Base-by-base conservation (phyloP, 92 coral and sea anemone genomes). In the Isaurus tuberculatus region DNA sequence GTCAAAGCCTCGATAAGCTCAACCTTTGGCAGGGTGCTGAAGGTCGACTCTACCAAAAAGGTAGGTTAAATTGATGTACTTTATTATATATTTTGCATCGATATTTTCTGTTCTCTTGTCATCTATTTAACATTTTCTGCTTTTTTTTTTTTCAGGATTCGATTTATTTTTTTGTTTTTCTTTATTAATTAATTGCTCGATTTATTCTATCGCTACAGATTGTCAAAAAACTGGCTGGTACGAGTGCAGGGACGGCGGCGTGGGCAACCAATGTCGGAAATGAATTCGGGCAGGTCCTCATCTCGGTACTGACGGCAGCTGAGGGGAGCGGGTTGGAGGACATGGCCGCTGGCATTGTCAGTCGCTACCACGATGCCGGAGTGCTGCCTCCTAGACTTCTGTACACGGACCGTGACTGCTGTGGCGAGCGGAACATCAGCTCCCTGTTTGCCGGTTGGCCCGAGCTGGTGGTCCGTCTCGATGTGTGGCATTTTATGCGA, bases 21-120 rank as follows among this genome's bases (percentile, higher is more conserved):
- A 13, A 73, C 82, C 37, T 84, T 84, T 73, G 87, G 87, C 42
- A 53, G 51, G 36, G 87, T 72, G 1, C 58, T 72, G 10, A 72
- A 84, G 71, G 72, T 84, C 26, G 87, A 83, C 87, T 83, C 81
- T 5, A 83, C 81, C 42, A 83, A 83, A 36, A 83, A 83, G 69
- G 81, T 83, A 55, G 17, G 48, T 63, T 80, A 11, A 14, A 32
- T 61, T 34, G 15, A 36, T 0, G 14, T 40, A 32, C 16, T 23
- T 43, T 5, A 3, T 36, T 36, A 36, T 3, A 65, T 65, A 26
- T 8, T 26, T 26, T 65, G 26, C 5, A 26, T 11, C 32, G 2
- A 23, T 65, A 65, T 65, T 65, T 65, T 27, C 3, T 5, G 26
- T 3, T 65, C 17, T 1, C 17, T 26, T 65, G 20, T 8, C 17